Conservation (phyloP, 1,140 invertebrate genomes). For the Pogonus chalceus region DNA sequence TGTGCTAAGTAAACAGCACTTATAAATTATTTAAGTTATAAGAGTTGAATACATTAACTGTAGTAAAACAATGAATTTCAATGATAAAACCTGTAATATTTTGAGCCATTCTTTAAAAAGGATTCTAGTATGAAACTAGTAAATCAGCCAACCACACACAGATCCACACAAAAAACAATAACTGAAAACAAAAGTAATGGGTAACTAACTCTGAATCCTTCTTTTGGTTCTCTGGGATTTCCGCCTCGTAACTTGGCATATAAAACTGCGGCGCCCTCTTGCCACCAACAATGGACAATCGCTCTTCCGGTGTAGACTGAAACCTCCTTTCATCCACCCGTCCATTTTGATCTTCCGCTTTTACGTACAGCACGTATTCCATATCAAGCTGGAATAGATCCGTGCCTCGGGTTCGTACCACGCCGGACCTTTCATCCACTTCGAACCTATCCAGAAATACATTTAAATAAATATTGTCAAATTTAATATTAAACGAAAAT, state of each 20-base stretch:
- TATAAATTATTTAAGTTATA: too few species aligned
- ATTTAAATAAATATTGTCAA: too few species aligned
- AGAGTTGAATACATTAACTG: too few species aligned
- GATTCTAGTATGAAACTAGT: neutral
- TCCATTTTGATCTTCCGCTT: constrained; percentile 91
- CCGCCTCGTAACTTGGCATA: constrained; percentile 83
- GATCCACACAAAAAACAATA: neutral
- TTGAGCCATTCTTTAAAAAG: neutral
- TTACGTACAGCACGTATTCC: constrained; percentile 92
- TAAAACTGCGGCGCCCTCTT: constrained; percentile 91
- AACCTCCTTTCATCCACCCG: constrained; percentile 77
- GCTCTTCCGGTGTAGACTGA: constrained; percentile 83
- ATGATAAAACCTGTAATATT: too few species aligned
- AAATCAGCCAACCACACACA: neutral
- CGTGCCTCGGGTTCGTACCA: constrained; percentile 81
- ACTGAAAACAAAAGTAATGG: neutral
- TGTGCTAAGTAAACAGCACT: too few species aligned
- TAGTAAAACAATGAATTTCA: too few species aligned
- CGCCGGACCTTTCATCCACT: constrained; percentile 76
- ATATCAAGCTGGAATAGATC: constrained; percentile 90
- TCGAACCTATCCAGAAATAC: too few species aligned
- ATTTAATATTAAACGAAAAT: too few species aligned
- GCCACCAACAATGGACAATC: constrained; percentile 85
- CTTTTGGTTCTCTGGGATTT: constrained; percentile 91
- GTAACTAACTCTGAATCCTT: constrained; percentile 87